These are phyloP conservation scores for Perca schrenkii DNA, from an alignment of 2,113 vertebrate genomes.

Conservation along the genomic window DNA sequence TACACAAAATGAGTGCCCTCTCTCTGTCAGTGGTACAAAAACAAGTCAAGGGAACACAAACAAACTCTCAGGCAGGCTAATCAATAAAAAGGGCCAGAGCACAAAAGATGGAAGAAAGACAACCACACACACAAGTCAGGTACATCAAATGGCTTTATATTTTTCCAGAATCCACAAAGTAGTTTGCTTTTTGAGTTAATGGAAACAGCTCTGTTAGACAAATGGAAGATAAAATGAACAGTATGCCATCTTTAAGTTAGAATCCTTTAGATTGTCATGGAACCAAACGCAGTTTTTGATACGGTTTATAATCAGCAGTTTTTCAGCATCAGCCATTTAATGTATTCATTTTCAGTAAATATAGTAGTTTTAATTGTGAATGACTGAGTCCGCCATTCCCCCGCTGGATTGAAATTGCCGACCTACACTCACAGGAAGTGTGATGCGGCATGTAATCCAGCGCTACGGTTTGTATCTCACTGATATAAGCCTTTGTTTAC, in stretches of 20 bases:
- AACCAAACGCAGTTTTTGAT: neutral
- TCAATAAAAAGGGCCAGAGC: constrained; percentile 61
- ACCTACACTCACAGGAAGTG: neutral
- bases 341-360: too few relatives aligned
- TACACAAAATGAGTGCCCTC: constrained; percentile 43
- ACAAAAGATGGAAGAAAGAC: neutral
- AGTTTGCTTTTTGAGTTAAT: neutral
- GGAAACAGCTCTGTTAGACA: neutral
- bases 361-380: neutral
- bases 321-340: neutral
- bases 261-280: neutral
- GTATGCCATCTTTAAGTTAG: neutral
- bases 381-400: neutral
- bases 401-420: neutral
- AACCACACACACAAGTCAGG: neutral
- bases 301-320: neutral
- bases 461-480: neutral
- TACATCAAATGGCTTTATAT: too few relatives aligned
- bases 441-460: neutral
- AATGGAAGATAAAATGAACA: neutral
- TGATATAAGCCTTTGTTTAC: neutral
- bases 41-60: constrained; percentile 64
- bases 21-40: constrained; percentile 50
- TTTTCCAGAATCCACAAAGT: neutral
- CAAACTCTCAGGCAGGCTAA: constrained; percentile 47